phyloP scores from a whole-genome alignment of 1,140 invertebrate genomes.

The Drosophila yakuba region DNA sequence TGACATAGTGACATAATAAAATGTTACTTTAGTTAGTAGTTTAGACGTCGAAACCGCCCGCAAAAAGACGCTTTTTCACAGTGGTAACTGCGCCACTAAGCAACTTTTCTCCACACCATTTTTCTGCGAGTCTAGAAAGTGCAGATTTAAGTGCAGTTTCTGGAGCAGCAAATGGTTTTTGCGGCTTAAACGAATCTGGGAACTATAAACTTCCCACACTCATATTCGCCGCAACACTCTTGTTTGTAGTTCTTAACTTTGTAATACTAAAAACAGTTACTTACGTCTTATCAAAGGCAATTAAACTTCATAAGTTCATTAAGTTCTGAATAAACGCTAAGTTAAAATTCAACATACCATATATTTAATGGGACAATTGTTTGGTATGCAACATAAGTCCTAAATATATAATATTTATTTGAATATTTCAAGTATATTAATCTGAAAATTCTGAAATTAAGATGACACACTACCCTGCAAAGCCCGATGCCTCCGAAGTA shows the following conservation, averaged over 20 bases:
- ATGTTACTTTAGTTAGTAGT: slow-evolving; percentile 72
- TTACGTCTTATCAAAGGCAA: no score
- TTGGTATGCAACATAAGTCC: no score
- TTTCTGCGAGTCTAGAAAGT: slow-evolving; percentile 4
- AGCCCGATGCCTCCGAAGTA: neutral
- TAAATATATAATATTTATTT: no score
- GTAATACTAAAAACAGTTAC: neutral
- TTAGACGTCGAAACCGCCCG: slow-evolving; percentile 48
- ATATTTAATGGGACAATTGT: no score
- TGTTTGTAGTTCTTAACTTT: no score
- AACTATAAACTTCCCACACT: neutral
- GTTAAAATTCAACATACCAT: no score
- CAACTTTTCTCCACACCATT: slow-evolving; percentile 9
- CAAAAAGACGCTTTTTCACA: slow-evolving; percentile 34
- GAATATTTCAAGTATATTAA: no score
- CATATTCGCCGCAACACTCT: neutral
- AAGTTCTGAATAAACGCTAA: no score
- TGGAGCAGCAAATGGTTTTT: neutral
- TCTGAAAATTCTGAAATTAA: neutral
- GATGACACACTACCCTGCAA: neutral
- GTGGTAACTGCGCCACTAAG: slow-evolving; percentile 9
- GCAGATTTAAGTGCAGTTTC: slow-evolving; percentile 2
- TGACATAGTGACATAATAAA: slow-evolving; percentile 83
- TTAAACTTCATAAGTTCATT: no score
- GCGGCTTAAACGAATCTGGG: neutral